A percentile compares a stretch with the other conserved stretches of the same genome.
Conservation (phyloP, 1,140 invertebrate species). For the Euwallacea similis region DNA sequence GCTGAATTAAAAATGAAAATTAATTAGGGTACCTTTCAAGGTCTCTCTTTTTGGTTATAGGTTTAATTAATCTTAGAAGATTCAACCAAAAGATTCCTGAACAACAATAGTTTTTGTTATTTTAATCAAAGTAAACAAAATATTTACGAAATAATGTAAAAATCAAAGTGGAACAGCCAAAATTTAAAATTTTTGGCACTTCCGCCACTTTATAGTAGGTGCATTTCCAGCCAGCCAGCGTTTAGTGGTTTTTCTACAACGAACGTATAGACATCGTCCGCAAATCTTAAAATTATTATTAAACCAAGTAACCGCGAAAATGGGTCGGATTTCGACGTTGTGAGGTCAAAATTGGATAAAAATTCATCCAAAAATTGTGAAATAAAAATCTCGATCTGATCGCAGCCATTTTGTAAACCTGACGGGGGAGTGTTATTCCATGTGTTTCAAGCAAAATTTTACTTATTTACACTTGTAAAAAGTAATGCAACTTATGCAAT, state of each 20-base stretch:
- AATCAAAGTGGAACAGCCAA: too few relatives aligned
- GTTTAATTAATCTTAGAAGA: too few relatives aligned
- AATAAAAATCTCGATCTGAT: conserved; percentile 49
- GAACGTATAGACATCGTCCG: not conserved
- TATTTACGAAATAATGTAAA: too few relatives aligned
- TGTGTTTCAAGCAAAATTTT: conserved; percentile 51
- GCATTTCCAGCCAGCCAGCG: conserved; percentile 7
- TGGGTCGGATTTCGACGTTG: conserved; percentile 41
- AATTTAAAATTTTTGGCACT: conserved; percentile 19
- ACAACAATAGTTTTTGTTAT: too few relatives aligned
- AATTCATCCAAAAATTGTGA: conserved; percentile 32
- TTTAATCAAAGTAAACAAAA: too few relatives aligned
- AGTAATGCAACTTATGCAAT: conserved; percentile 9
- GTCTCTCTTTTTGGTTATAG: conserved; percentile 10
- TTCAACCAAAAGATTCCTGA: too few relatives aligned
- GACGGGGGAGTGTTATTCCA: conserved; percentile 55
- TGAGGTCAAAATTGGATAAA: conserved; percentile 10
- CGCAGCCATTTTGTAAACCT: conserved; percentile 54
- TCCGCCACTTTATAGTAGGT: conserved; percentile 19
- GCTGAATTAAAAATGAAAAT: conserved; percentile 2
- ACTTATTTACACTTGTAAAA: conserved; percentile 13
- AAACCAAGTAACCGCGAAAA: conserved; percentile 7
- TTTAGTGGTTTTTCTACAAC: too few relatives aligned
- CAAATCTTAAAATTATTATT: conserved; percentile 8
- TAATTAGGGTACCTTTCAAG: conserved; percentile 15